Conservation (phyloP, 2,797 vertebrate genomes). For the Alectoris magna region DNA sequence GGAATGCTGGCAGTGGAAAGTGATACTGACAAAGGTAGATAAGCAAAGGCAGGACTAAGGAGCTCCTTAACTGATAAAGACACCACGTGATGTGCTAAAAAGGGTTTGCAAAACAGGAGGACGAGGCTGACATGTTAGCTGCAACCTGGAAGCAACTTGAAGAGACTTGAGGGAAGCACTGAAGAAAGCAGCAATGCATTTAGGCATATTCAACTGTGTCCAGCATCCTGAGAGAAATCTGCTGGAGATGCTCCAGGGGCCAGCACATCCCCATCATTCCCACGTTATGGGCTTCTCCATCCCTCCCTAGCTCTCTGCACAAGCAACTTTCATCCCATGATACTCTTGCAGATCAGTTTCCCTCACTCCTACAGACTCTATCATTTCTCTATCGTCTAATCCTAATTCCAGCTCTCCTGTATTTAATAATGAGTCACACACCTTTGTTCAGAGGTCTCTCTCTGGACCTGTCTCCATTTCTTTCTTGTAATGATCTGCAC, state of each 20-base stretch:
- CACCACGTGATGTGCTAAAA: not conserved
- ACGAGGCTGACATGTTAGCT: not conserved
- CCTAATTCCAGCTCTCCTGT: not conserved
- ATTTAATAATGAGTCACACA: not conserved
- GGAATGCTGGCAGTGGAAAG: not conserved
- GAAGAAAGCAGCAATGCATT: not conserved
- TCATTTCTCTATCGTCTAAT: not conserved
- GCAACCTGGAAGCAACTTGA: not conserved
- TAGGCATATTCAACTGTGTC: not conserved
- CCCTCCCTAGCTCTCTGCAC: not conserved
- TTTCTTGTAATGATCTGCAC: not conserved
- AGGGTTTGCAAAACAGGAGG: conserved; percentile 16
- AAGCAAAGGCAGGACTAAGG: not conserved
- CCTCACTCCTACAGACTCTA: not conserved
- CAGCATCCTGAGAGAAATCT: not conserved
- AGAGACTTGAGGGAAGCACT: not conserved
- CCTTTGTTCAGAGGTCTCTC: not conserved
- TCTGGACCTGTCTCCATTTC: not conserved
- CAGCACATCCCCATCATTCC: not conserved
- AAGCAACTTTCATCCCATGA: not conserved
- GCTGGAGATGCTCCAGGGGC: not conserved
- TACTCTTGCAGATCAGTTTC: not conserved
- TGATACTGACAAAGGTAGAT: not conserved
- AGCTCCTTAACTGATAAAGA: conserved; percentile 10
- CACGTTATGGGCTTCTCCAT: fast-evolving